These are phyloP conservation scores for Gymnoscelis rufifasciata DNA, from an alignment of 2,888 invertebrate species.

Conservation along the genomic window DNA sequence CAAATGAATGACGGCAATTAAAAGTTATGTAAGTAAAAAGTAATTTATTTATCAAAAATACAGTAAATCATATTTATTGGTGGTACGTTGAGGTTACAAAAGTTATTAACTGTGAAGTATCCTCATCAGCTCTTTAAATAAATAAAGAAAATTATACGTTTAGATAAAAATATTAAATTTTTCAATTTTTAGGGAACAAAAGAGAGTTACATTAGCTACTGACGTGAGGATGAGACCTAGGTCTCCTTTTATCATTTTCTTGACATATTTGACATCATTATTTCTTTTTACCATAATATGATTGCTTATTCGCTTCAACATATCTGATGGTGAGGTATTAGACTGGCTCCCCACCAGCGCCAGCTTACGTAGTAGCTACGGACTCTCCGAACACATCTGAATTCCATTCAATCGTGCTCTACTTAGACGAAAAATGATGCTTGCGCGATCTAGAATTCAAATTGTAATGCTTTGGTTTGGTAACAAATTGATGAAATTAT, in stretches of 20 bases:
- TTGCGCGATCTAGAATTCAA: constrained; percentile 58
- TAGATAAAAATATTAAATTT: too few species aligned
- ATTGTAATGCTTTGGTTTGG: constrained; percentile 12
- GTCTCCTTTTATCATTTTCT: constrained; percentile 70
- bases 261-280: constrained; percentile 64
- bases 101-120: too few species aligned
- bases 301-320: constrained; percentile 63
- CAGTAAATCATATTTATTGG: too few species aligned
- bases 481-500: too few species aligned
- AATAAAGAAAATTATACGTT: background rate
- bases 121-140: too few species aligned
- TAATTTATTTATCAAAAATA: too few species aligned
- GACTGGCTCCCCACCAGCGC: constrained; percentile 68
- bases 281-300: constrained; percentile 63
- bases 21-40: too few species aligned
- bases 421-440: constrained; percentile 37
- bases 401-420: constrained; percentile 29
- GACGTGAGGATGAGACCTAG: constrained; percentile 66
- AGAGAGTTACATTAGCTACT: constrained; percentile 74
- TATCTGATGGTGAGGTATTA: constrained; percentile 66
- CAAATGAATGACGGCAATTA: too few species aligned
- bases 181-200: constrained; percentile 34
- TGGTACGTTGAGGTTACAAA: too few species aligned
- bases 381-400: constrained; percentile 46
- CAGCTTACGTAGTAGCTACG: constrained; percentile 73